Base-by-base conservation (phyloP, 2,888 invertebrate species). In the Dasypogon diadema region DNA sequence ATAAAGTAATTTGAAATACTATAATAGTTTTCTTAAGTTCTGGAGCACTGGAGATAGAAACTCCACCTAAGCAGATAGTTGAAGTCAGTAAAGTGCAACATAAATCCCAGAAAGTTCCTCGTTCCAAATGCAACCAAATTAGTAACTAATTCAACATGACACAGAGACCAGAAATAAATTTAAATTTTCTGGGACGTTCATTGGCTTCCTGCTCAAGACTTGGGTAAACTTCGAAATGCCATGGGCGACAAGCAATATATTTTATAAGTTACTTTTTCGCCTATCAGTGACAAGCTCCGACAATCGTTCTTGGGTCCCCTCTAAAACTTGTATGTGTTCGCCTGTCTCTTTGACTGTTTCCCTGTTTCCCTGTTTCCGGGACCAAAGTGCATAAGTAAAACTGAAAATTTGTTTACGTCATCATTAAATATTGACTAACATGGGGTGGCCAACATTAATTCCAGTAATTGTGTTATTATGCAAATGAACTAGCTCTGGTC, bases 401-500 rank as follows among this genome's bases (percentile, higher is more conserved):
- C 26, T 22, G 48, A 48, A 48, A 68, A 48, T 48, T 68, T 68
- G 65, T 68, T 68, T 68, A 48, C 65, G 65, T 68, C 65, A 37
- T 68, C 65, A 68, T 68, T 68, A 68, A 48, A 68, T 68, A 68
- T 68, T 68, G 65, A 68, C 65, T 68, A 68, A 68, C 46, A 48
- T 48, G 48, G 65, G 48, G 24, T 24, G 65, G 48, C 65, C 65
- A 24, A 68, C 65, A 68, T 68, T 68, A 68, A 68, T 68, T 68
- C 34, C 65, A 21, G 65, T 68, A 68, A 68, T 68, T 68, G 65
- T 68, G 65, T 68, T 68, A 68, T 68, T 68, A 68, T 68, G 65
- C 48, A 68, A 68, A 68, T 68, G 65, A 68, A 48, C 26, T 10
- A 22, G n/a, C 65, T 24, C 48, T 68, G 65, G 12, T 46, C 26